These are phyloP conservation scores for Sepiola atlantica DNA, from an alignment of 2,888 invertebrate species.

Conservation along the genomic window DNA sequence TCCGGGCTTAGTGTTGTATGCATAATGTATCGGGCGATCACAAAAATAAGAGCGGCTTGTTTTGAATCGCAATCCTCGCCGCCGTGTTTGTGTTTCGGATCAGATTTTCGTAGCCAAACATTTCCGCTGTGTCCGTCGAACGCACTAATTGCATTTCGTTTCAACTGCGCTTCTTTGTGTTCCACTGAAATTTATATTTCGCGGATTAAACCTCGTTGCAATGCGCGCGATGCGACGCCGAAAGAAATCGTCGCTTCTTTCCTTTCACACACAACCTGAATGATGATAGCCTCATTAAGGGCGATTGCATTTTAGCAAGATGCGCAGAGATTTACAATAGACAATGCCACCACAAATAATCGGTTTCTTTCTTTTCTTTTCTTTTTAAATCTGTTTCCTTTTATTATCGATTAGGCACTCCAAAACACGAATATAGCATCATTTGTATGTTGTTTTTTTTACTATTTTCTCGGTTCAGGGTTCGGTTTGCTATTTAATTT, in stretches of 20 bases:
- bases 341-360: too few relatives aligned
- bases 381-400: too few relatives aligned
- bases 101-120: not conserved
- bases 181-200: slow-evolving; percentile 10
- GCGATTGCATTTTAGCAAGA: not conserved
- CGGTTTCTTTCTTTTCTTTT: too few relatives aligned
- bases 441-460: too few relatives aligned
- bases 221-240: not conserved
- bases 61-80: not conserved
- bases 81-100: slow-evolving; percentile 6
- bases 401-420: too few relatives aligned
- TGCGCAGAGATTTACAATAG: too few relatives aligned
- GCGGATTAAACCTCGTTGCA: slow-evolving; percentile 32
- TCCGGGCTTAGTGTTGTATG: not conserved
- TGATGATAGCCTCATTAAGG: not conserved
- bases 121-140: not conserved
- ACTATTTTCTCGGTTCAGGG: too few relatives aligned
- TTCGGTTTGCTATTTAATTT: too few relatives aligned
- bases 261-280: not conserved
- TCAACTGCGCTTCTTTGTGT: not conserved
- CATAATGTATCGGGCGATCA: not conserved
- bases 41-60: not conserved
- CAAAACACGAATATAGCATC: too few relatives aligned
- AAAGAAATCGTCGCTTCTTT: not conserved
- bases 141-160: slow-evolving; percentile 21